Evolutionary conservation across 2,888 invertebrate genomes (phyloP).

Genomic region (Clepsis dumicolana): DNA sequence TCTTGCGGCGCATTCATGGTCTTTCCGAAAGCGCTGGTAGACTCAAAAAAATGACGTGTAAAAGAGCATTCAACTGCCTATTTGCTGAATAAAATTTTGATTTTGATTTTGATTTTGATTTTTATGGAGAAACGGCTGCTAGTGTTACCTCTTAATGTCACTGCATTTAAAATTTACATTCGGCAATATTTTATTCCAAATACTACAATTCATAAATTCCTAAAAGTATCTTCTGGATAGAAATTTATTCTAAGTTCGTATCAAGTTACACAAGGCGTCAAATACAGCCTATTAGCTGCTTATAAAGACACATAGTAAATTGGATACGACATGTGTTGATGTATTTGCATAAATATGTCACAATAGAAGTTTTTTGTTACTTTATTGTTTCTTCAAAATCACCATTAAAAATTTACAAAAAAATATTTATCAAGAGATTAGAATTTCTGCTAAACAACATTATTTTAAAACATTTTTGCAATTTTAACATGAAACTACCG

Average conservation of each 20-base stretch:
- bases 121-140: too few relatives aligned
- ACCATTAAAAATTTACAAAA: too few relatives aligned
- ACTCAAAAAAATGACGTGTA: too few relatives aligned
- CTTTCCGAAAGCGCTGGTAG: too few relatives aligned
- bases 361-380: constrained; percentile 6
- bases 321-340: constrained; percentile 21
- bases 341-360: constrained; percentile 17
- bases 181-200: constrained; percentile 23
- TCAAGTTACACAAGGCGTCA: constrained; percentile 63
- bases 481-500: too few relatives aligned
- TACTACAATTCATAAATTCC: constrained; percentile 20
- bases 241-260: constrained; percentile 44
- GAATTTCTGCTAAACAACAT: background rate
- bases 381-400: background rate
- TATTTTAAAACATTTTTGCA: too few relatives aligned
- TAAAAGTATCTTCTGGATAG: constrained; percentile 3
- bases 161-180: constrained; percentile 19
- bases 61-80: too few relatives aligned
- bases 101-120: too few relatives aligned
- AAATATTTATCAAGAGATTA: too few relatives aligned
- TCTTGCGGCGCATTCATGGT: too few relatives aligned
- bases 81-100: too few relatives aligned
- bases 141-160: constrained; percentile 14
- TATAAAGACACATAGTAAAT: constrained; percentile 26
- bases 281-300: constrained; percentile 20